phyloP scores from a whole-genome alignment of 2,113 vertebrate genomes.

The Mustelus asterias region DNA sequence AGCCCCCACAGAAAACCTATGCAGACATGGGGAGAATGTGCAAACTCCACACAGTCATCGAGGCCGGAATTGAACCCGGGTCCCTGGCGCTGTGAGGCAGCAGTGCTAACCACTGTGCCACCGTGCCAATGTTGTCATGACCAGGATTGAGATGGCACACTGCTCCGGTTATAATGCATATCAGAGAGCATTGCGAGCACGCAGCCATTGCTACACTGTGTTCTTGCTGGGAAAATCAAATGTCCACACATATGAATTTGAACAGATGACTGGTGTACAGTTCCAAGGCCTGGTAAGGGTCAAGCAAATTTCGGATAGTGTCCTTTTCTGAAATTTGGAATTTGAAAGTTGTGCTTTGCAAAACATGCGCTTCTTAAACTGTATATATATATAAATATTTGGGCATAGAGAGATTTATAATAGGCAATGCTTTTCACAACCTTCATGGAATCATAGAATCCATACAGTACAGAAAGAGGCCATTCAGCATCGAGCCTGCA shows the following conservation, averaged over 20 bases:
- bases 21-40: too few relatives aligned
- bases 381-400: background rate
- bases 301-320: background rate
- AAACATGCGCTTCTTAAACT: background rate
- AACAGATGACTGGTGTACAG: background rate
- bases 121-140: background rate
- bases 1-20: too few relatives aligned
- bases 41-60: too few relatives aligned
- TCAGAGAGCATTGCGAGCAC: background rate
- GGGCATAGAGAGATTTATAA: background rate
- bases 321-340: background rate
- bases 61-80: too few relatives aligned
- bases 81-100: too few relatives aligned
- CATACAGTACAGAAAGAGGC: too few relatives aligned
- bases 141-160: background rate
- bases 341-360: background rate
- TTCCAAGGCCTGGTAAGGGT: background rate
- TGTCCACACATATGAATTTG: background rate
- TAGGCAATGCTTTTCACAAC: background rate
- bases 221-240: background rate
- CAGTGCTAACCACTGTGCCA: too few relatives aligned
- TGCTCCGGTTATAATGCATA: background rate
- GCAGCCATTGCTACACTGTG: too few relatives aligned
- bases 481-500: too few relatives aligned
- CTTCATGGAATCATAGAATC: background rate